Percentiles rank a stretch among this genome's conserved stretches.
phyloP scores from a whole-genome alignment of 2,113 vertebrate genomes.

The cattle (Bos taurus) region DNA sequence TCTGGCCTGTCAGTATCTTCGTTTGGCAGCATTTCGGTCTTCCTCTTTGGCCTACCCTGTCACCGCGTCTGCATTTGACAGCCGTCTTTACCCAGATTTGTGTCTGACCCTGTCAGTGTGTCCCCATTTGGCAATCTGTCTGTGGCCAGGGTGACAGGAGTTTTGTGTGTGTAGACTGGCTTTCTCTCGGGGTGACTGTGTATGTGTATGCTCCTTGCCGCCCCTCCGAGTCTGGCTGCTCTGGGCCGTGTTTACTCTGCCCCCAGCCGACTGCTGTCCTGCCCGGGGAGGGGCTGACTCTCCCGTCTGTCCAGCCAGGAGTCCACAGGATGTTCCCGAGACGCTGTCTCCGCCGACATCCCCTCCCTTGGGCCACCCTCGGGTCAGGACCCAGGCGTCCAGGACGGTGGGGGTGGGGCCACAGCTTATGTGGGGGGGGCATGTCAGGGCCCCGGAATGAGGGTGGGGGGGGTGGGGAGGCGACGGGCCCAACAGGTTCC shows the following conservation, averaged over 20 bases:
- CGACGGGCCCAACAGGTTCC: constrained; percentile 70
- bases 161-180: constrained; percentile 44
- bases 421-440: not conserved
- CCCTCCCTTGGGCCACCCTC: constrained; percentile 50
- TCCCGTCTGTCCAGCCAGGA: constrained; percentile 62
- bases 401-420: constrained; percentile 45
- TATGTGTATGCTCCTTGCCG: constrained; percentile 29
- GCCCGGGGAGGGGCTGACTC: constrained; percentile 64
- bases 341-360: constrained; percentile 58
- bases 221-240: constrained; percentile 47
- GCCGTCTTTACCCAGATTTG: not conserved
- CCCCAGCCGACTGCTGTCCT: constrained; percentile 60
- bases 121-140: not conserved
- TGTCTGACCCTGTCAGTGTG: not conserved
- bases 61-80: not conserved
- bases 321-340: constrained; percentile 75
- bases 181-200: constrained; percentile 32
- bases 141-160: constrained; percentile 5
- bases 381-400: constrained; percentile 71
- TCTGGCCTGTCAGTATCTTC: not conserved
- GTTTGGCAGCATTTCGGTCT: not conserved
- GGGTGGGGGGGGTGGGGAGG: constrained; percentile 54
- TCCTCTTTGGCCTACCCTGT: not conserved
- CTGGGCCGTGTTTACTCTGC: constrained; percentile 65
- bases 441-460: constrained; percentile 70